These are phyloP conservation scores for Ennomos quercinarius DNA, from an alignment of 2,888 invertebrate species.

Conservation along the genomic window DNA sequence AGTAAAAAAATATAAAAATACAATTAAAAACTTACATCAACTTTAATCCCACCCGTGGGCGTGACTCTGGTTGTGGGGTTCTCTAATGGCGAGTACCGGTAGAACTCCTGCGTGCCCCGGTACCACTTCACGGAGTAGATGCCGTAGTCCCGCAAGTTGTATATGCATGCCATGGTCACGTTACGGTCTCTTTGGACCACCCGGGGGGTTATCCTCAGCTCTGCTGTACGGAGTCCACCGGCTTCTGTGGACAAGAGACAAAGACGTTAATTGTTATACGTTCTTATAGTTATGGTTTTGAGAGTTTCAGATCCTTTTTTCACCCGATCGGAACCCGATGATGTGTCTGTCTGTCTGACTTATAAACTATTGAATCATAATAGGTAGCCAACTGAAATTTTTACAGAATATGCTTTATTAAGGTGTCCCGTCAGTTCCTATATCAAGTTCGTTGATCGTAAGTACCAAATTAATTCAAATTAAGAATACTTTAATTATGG, in stretches of 20 bases:
- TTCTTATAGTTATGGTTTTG: too few species aligned
- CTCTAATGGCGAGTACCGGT: constrained; percentile 92
- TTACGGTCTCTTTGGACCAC: constrained; percentile 89
- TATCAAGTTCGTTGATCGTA: too few species aligned
- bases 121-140: constrained; percentile 96
- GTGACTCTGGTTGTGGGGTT: constrained; percentile 89
- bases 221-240: constrained; percentile 89
- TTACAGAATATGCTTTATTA: too few species aligned
- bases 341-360: too few species aligned
- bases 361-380: too few species aligned
- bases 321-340: too few species aligned
- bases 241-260: constrained; percentile 78
- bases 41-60: constrained; percentile 89
- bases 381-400: too few species aligned
- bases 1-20: too few species aligned
- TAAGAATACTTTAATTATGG: too few species aligned
- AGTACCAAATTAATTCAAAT: too few species aligned
- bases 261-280: neutral
- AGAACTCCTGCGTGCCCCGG: constrained; percentile 92
- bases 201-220: constrained; percentile 89
- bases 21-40: constrained; percentile 89
- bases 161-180: constrained; percentile 90
- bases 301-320: too few species aligned
- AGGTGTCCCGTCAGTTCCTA: too few species aligned
- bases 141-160: constrained; percentile 90